Conservation (phyloP, 2,888 invertebrate genomes). For the Cybosia mesomella region DNA sequence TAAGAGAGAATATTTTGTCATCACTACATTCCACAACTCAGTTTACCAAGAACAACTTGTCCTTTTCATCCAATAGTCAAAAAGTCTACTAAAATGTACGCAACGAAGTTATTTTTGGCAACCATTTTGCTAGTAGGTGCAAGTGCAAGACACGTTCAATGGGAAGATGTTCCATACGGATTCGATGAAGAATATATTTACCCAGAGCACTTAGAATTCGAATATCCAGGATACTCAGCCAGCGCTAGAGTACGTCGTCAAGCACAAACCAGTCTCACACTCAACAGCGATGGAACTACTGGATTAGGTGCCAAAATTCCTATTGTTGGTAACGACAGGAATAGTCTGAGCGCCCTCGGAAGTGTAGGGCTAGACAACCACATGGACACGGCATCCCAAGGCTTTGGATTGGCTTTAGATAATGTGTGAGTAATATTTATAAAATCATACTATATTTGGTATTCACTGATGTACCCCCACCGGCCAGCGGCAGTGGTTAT, state of each 20-base stretch:
- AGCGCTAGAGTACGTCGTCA: constrained; percentile 33
- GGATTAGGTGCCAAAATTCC: constrained; percentile 36
- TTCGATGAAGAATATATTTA: constrained; percentile 13
- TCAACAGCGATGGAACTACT: constrained; percentile 37
- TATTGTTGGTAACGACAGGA: constrained; percentile 36
- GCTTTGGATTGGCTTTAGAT: constrained; percentile 30
- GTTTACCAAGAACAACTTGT: background rate
- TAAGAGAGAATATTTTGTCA: background rate
- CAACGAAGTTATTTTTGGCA: constrained; percentile 29
- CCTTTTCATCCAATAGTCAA: background rate
- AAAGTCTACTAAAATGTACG: background rate
- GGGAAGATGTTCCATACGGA: constrained; percentile 17
- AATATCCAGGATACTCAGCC: constrained; percentile 8
- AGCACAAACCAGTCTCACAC: constrained; percentile 26
- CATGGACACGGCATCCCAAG: constrained; percentile 20
- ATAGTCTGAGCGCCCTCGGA: constrained; percentile 38
- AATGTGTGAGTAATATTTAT: constrained; percentile 23
- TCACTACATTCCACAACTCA: background rate
- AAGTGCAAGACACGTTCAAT: constrained; percentile 28
- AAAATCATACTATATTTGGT: background rate
- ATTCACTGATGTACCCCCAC: no score
- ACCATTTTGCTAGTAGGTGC: constrained; percentile 18
- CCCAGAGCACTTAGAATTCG: background rate
- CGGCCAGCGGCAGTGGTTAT: no score
- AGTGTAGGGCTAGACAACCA: constrained; percentile 17